Evolutionary conservation across 2,888 invertebrate genomes (phyloP).

Genomic region (Baronia brevicornis): DNA sequence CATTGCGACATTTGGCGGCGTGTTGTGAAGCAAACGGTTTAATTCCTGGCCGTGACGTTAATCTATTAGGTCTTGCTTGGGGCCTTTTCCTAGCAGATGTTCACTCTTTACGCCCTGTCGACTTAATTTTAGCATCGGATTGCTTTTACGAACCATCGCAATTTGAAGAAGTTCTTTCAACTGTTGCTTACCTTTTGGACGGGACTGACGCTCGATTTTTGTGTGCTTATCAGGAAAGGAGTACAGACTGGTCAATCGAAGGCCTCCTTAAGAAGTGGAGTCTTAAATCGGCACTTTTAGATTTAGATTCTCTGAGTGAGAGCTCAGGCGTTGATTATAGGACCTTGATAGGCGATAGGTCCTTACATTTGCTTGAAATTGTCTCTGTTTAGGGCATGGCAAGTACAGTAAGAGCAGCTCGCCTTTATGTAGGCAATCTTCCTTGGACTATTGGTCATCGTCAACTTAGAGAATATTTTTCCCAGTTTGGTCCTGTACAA

Average conservation of each 20-base stretch:
- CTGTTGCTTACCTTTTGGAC: conserved; percentile 89
- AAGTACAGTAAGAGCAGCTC: conserved; percentile 75
- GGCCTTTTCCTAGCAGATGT: conserved; percentile 86
- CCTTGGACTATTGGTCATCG: conserved; percentile 88
- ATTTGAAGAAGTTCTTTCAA: conserved; percentile 94
- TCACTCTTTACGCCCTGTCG: conserved; percentile 82
- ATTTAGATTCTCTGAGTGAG: conserved; percentile 83
- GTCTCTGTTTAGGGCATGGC: conserved; percentile 76
- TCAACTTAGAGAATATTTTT: conserved; percentile 84
- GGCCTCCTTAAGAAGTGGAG: conserved; percentile 93
- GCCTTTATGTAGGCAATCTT: conserved; percentile 84
- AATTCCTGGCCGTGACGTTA: conserved; percentile 80
- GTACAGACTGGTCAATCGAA: conserved; percentile 94
- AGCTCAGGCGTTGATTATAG: conserved; percentile 80
- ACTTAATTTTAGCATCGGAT: conserved; percentile 91
- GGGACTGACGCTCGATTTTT: conserved; percentile 87
- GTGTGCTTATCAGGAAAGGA: conserved; percentile 95
- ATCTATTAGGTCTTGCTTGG: conserved; percentile 92
- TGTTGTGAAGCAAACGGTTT: conserved; percentile 89
- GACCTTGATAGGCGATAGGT: conserved; percentile 87
- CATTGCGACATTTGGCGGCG: conserved; percentile 84
- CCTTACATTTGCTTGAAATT: conserved; percentile 90
- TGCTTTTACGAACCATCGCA: conserved; percentile 96
- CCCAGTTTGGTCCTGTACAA: conserved; percentile 83
- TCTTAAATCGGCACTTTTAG: conserved; percentile 83